Conservation (phyloP, 2,797 vertebrate genomes). For the Bradypus variegatus region DNA sequence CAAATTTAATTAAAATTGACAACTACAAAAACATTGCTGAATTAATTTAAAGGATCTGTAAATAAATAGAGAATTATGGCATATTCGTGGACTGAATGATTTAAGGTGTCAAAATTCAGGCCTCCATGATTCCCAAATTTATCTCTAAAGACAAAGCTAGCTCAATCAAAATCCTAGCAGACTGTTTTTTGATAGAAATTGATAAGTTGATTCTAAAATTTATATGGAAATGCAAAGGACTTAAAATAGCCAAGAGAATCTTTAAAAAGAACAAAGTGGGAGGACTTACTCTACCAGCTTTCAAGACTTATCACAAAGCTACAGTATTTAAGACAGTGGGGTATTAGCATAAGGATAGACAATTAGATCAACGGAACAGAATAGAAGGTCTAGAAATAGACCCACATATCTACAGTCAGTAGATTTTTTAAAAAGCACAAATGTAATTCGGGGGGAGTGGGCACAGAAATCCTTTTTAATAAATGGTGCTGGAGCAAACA, state of each 20-base stretch:
- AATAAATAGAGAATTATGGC: background rate
- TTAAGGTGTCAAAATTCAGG: background rate
- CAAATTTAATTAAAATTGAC: slow-evolving; percentile 16
- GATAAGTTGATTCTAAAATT: slow-evolving; percentile 43
- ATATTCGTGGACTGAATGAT: background rate
- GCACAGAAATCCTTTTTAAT: background rate
- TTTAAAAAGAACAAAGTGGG: slow-evolving; percentile 54
- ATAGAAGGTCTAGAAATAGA: background rate
- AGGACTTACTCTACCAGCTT: slow-evolving; percentile 27
- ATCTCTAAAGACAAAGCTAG: background rate
- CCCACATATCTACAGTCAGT: background rate
- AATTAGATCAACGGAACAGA: background rate
- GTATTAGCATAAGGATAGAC: background rate
- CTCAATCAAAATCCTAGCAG: background rate
- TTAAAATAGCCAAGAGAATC: slow-evolving; percentile 49
- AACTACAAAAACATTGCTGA: background rate
- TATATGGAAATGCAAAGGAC: slow-evolving; percentile 32
- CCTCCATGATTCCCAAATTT: background rate
- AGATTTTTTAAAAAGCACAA: background rate
- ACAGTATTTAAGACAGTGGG: background rate
- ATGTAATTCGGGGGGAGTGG: background rate
- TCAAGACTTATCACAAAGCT: slow-evolving; percentile 32
- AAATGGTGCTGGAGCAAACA: background rate
- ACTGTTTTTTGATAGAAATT: slow-evolving; percentile 22
- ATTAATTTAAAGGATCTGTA: background rate